A percentile compares a stretch with the other conserved stretches of the same genome.
phyloP scores from a whole-genome alignment of 2,113 vertebrate species.

The Erpornis zantholeuca region DNA sequence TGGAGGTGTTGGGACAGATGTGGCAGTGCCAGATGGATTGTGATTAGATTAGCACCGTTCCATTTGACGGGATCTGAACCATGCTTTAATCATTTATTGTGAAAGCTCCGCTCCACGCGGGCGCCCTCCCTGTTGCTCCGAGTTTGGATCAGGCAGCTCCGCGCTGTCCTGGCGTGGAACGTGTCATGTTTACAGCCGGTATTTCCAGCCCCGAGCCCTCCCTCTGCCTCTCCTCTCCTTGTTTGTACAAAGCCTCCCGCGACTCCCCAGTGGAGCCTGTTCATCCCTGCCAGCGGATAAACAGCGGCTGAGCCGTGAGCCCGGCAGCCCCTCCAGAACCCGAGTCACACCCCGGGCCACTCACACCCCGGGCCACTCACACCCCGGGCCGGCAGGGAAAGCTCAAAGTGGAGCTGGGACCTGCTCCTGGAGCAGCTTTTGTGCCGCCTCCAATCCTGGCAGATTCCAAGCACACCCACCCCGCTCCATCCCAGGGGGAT shows the following conservation, averaged over 20 bases:
- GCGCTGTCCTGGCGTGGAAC: background rate
- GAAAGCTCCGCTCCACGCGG: slow-evolving; percentile 44
- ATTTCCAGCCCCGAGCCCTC: background rate
- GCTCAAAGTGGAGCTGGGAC: background rate
- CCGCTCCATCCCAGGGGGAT: rapidly evolving
- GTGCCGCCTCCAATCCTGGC: rapidly evolving
- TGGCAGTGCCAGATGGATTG: slow-evolving; percentile 75
- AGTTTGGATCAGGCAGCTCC: background rate
- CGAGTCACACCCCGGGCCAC: background rate
- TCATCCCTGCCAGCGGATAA: background rate
- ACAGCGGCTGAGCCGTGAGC: background rate
- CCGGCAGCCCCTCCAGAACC: background rate
- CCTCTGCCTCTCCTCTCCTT: slow-evolving; percentile 44
- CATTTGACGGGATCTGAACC: slow-evolving; percentile 70
- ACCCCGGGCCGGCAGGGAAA: background rate
- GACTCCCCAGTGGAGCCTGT: background rate
- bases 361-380: background rate
- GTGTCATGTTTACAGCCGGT: background rate
- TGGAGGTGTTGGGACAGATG: slow-evolving; percentile 74
- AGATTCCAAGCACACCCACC: rapidly evolving
- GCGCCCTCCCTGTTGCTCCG: background rate
- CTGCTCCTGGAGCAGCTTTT: background rate
- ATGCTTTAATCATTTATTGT: slow-evolving; percentile 70
- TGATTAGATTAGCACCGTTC: slow-evolving; percentile 74
- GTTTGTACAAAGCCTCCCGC: slow-evolving; percentile 48